phyloP scores from a whole-genome alignment of 2,797 vertebrate genomes.

The Margarornis squamiger region DNA sequence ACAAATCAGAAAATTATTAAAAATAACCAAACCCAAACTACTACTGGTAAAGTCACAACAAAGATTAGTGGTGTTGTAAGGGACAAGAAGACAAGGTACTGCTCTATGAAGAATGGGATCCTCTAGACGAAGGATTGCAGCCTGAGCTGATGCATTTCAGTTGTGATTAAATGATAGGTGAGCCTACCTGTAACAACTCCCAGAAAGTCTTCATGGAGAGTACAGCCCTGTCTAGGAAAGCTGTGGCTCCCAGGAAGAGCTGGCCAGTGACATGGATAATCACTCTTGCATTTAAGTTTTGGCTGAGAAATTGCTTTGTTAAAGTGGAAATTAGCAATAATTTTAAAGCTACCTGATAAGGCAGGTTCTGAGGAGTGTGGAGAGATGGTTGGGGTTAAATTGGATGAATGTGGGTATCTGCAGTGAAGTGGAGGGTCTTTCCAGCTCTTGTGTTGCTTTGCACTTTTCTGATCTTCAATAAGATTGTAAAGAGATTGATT shows the following conservation, averaged over 20 bases:
- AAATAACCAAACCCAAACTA: accelerated
- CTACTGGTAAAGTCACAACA: neutral
- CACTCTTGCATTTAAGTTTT: neutral
- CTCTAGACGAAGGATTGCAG: neutral
- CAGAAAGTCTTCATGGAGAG: neutral
- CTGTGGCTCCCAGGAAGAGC: neutral
- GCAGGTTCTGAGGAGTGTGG: neutral
- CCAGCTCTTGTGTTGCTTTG: neutral
- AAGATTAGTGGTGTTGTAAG: neutral
- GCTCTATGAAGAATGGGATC: neutral
- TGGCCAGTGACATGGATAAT: neutral
- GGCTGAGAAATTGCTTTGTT: neutral
- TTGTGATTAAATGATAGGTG: neutral
- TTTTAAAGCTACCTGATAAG: neutral
- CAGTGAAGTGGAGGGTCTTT: neutral
- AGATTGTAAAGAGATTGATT: neutral
- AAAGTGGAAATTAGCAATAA: neutral
- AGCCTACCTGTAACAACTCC: neutral
- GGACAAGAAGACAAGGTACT: neutral
- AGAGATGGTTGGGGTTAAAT: neutral
- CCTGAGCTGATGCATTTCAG: neutral
- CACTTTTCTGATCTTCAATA: neutral
- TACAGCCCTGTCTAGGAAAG: neutral
- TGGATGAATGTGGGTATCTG: neutral
- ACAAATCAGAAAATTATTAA: neutral